Base-by-base conservation (phyloP, 2,113 vertebrate species). In the Cheirogaleus medius region DNA sequence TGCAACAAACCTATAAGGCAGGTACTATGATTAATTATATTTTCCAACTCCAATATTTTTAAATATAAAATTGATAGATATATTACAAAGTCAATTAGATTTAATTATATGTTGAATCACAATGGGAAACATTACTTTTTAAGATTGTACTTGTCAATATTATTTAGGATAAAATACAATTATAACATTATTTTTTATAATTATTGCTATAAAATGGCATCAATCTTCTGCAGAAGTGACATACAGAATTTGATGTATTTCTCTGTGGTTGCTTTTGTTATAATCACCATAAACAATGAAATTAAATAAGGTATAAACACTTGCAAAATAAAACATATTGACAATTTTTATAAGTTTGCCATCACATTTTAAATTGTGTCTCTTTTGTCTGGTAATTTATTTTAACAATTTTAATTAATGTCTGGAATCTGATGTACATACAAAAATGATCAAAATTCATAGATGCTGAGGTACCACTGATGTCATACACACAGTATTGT, bases 331-430 rank as follows among this genome's bases (percentile, higher is more conserved):
- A 87, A 93, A 80, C 76, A 58, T 69, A 37, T 42, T 5, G 42
- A 29, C 23, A 52, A 29, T 71, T 97, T 97, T 91, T 37, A 27
- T 47, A 87, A 76, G 68, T 82, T 90, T 97, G 20, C 5, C 73
- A 83, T 86, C 13, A 80, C 76, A 32, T 73, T 87, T 90, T 95
- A 96, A 76, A 74, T 63, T 60, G 32, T 90, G 32, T 92, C 37
- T 39, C 20, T 88, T 90, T 64, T 94, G 27, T 32, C 9, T 88
- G 32, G 39, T 60, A 92, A 73, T 92, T 56, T 87, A 94, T 66
- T 81, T 94, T 76, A 60, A 94, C 17, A 74, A 27, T 69, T 73
- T 78, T 91, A 90, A 91, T 17, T 39, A 82, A 81, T 81, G 32
- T 58, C 42, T 90, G n/a, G 66, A 85, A 77, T 82, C 82, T 69